Evolutionary conservation across 1,140 invertebrate species (phyloP), one percentile per base, ranked within the genome.

Genomic region (Batillaria attramentaria): DNA sequence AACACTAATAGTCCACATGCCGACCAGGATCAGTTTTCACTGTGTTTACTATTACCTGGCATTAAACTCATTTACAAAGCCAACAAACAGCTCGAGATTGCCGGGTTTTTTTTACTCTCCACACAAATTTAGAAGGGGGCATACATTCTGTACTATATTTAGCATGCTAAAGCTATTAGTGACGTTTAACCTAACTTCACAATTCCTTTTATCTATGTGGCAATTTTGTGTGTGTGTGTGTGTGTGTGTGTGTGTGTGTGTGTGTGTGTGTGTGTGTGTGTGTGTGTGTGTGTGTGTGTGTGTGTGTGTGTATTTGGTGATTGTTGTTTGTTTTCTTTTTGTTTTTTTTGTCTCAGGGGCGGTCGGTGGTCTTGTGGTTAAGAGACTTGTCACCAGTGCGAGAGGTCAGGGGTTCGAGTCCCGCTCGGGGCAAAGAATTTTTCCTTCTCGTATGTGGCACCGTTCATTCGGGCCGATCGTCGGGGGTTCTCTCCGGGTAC

Each of bases 181-280:
- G 46, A 10, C 10, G 10, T 10, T 24, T 10, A 13, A 24, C 46
- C 10, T 50, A 31, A 10, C 24, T 62, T 24, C 24, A 31, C 24
- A 31, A 28, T 24, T 62, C 24, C 33, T 24, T 62, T 24, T 62
- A 31, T 62, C 24, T 62, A 31, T 62, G 57, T 62, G 57, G 57
- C 2, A 31, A 8, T 24, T 2, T 24, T 3, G 57, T 62, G 1
- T 3, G 57, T 62, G 57, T 2, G 57, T 62, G 57, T 2, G 57
- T 62, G 57, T n/a, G 57, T 62, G 57, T 2, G 57, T 62, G 57
- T 31, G 3, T 62, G 57, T 2, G 57, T n/a, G 57, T n/a, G 10
- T 62, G 57, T n/a, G 57, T 31, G 3, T n/a, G 57, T 62, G 57
- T n/a, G 57, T 62, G 57, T 62, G 3, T 62, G 57, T 62, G 57